phyloP scores from a whole-genome alignment of 2,113 vertebrate species.

The Regulus satrapa region DNA sequence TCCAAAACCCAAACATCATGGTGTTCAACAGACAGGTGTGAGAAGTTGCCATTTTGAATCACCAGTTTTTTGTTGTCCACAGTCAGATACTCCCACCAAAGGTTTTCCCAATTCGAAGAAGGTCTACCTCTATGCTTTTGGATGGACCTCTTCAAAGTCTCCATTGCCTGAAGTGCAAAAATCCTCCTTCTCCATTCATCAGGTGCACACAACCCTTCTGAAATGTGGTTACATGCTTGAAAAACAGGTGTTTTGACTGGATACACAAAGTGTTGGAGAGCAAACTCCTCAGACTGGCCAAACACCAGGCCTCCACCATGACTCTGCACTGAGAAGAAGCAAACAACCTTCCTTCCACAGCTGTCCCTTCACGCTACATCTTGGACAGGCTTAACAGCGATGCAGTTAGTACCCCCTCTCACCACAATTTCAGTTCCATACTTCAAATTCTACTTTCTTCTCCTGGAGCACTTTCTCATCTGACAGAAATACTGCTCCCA shows the following conservation, averaged over 20 bases:
- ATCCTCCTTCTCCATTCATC: not conserved
- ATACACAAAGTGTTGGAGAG: accelerated
- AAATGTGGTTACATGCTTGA: not conserved
- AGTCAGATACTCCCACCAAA: not conserved
- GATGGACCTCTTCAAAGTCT: not conserved
- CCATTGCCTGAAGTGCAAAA: not conserved
- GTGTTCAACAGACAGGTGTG: not conserved
- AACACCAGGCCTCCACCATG: not conserved
- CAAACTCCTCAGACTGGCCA: not conserved
- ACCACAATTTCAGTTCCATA: not conserved
- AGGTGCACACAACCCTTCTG: accelerated
- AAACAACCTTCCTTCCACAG: not conserved
- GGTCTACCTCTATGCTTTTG: accelerated
- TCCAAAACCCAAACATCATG: not conserved
- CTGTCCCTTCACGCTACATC: accelerated
- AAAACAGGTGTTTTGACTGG: not conserved
- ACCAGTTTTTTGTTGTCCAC: not conserved
- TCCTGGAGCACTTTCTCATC: not conserved
- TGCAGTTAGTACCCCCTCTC: not conserved
- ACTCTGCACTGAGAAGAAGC: accelerated
- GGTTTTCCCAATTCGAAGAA: not conserved
- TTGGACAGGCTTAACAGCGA: not conserved
- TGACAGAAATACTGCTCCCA: not conserved
- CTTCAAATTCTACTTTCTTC: not conserved
- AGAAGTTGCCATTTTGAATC: not conserved